These are phyloP conservation scores for Heptranchias perlo DNA, from an alignment of 2,113 vertebrate species.

Conservation along the genomic window DNA sequence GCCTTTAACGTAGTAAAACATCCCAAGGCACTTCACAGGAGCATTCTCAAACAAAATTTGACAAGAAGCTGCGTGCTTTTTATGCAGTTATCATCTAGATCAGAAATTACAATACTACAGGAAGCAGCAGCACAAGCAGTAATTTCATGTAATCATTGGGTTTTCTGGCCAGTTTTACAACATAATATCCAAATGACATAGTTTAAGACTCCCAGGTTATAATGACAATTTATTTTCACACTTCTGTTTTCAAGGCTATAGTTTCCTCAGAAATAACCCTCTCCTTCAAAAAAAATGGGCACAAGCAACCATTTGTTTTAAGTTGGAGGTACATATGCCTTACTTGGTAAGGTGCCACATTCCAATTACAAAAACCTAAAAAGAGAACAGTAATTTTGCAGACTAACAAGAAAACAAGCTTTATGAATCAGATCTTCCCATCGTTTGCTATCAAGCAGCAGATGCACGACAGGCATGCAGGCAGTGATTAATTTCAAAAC, in stretches of 20 bases:
- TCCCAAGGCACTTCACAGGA: too few species aligned
- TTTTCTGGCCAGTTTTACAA: not conserved
- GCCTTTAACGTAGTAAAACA: too few species aligned
- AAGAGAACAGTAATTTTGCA: not conserved
- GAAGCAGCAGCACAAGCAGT: not conserved
- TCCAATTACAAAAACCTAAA: not conserved
- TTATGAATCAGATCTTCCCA: not conserved
- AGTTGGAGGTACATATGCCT: too few species aligned
- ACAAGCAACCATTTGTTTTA: not conserved
- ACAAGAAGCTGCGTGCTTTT: not conserved
- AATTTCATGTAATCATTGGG: not conserved
- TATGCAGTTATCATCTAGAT: not conserved
- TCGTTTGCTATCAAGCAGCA: not conserved
- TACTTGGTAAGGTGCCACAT: conserved; percentile 9
- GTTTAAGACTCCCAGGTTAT: not conserved
- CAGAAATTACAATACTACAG: not conserved
- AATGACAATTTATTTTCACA: not conserved
- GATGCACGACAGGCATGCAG: not conserved
- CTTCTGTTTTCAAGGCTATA: not conserved
- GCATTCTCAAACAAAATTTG: too few species aligned
- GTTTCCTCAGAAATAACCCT: not conserved
- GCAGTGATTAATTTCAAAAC: not conserved
- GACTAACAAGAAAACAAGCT: not conserved
- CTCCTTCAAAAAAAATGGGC: not conserved
- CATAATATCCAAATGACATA: not conserved